A percentile compares a stretch with the other conserved stretches of the same genome.
Evolutionary conservation across 2,888 invertebrate genomes (phyloP).

Genomic region (Beris morrisii): DNA sequence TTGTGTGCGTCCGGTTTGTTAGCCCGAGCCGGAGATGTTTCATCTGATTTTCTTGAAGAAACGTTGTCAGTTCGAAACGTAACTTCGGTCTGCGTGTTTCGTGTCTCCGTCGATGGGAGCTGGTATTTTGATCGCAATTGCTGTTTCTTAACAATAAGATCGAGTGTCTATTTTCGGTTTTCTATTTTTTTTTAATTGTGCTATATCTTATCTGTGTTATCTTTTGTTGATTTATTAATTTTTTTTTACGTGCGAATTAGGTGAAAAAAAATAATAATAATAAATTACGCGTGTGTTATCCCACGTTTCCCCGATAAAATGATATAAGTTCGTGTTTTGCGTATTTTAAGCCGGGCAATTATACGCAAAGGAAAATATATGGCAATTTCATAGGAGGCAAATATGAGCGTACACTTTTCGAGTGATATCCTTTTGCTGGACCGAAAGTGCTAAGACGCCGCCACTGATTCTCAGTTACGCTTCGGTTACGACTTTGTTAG

Average conservation of each 20-base stretch:
- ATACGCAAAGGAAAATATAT: background rate
- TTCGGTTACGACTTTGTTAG: too few relatives aligned
- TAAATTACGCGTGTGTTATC: too few relatives aligned
- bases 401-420: slow-evolving; percentile 14
- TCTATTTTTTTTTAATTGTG: background rate
- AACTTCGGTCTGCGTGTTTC: slow-evolving; percentile 12
- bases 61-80: slow-evolving; percentile 22
- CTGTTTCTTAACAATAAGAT: background rate
- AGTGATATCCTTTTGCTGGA: slow-evolving; percentile 3
- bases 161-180: background rate
- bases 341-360: slow-evolving; percentile 3
- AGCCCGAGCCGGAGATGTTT: slow-evolving; percentile 10
- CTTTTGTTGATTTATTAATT: slow-evolving; percentile 14
- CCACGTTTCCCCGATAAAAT: background rate
- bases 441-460: too few relatives aligned
- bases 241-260: background rate
- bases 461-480: too few relatives aligned
- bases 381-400: background rate
- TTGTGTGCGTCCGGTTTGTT: background rate
- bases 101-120: slow-evolving; percentile 1
- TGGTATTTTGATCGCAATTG: slow-evolving; percentile 3
- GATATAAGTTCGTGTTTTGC: slow-evolving; percentile 17
- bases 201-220: slow-evolving; percentile 2
- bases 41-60: background rate
- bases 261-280: too few relatives aligned